Conservation (phyloP, 2,888 invertebrate genomes). For the Thera obeliscata region DNA sequence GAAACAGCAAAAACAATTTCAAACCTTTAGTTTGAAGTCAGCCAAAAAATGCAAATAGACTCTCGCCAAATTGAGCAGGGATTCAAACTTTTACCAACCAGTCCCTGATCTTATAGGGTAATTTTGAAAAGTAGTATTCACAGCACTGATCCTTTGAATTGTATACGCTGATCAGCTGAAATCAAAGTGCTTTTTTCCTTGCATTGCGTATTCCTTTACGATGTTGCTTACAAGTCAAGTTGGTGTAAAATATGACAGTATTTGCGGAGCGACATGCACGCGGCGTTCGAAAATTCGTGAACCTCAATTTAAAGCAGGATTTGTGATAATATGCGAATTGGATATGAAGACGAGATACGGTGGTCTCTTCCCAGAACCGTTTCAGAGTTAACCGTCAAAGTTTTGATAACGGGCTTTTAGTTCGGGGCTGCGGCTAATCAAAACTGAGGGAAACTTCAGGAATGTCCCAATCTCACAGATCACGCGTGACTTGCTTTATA, state of each 20-base stretch:
- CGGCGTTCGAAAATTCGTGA: slow-evolving; percentile 57
- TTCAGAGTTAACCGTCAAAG: slow-evolving; percentile 63
- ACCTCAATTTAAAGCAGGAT: slow-evolving; percentile 65
- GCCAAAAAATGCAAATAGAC: slow-evolving; percentile 72
- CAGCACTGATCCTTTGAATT: slow-evolving; percentile 18
- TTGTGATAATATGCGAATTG: slow-evolving; percentile 69
- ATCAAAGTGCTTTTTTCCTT: slow-evolving; percentile 44
- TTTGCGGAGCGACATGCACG: slow-evolving; percentile 62
- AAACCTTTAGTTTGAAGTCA: slow-evolving; percentile 49
- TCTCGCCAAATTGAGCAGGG: slow-evolving; percentile 69
- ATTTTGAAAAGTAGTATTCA: slow-evolving; percentile 35
- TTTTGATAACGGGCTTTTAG: slow-evolving; percentile 68
- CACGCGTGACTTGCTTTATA: slow-evolving; percentile 43
- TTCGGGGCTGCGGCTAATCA: slow-evolving; percentile 58
- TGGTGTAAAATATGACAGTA: slow-evolving; percentile 63
- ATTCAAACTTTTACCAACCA: slow-evolving; percentile 70
- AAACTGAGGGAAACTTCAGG: slow-evolving; percentile 60
- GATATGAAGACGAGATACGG: slow-evolving; percentile 63
- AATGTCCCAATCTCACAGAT: slow-evolving; percentile 68
- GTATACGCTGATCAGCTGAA: slow-evolving; percentile 29
- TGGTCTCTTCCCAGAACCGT: slow-evolving; percentile 52
- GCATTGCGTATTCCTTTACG: slow-evolving; percentile 30
- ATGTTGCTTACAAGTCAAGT: slow-evolving; percentile 38
- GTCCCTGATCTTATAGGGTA: slow-evolving; percentile 50
- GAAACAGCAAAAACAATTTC: slow-evolving; percentile 45